A percentile compares a stretch with the other conserved stretches of the same genome.
Conservation (phyloP, 2,888 invertebrate genomes). For the Calameuta filiformis region DNA sequence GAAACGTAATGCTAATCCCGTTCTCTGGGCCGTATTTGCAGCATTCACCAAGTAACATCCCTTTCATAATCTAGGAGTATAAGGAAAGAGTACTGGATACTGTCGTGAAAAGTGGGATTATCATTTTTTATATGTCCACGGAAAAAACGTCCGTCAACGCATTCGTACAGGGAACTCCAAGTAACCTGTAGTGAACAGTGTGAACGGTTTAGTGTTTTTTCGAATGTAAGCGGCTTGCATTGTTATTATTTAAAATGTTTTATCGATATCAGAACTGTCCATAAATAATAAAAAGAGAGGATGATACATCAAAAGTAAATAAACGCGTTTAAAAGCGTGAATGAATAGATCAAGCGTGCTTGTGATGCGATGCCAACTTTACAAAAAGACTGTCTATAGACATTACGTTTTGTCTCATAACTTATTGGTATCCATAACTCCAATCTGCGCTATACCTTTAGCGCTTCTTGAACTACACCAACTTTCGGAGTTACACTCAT, state of each 20-base stretch:
- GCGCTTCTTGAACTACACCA: no score
- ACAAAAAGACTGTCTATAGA: neutral
- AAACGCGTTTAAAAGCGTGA: conserved; percentile 25
- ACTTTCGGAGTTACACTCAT: no score
- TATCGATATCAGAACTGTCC: conserved; percentile 35
- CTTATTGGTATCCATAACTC: neutral
- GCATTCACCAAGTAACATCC: conserved; percentile 93
- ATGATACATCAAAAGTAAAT: conserved; percentile 23
- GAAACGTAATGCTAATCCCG: conserved; percentile 90
- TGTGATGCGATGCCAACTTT: neutral
- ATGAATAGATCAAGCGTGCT: conserved; percentile 23
- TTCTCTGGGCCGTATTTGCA: conserved; percentile 99
- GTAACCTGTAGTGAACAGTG: conserved; percentile 31
- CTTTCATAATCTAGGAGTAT: conserved; percentile 36
- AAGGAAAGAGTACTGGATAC: conserved; percentile 40
- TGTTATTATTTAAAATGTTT: conserved; percentile 44
- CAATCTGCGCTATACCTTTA: neutral
- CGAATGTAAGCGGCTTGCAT: conserved; percentile 31
- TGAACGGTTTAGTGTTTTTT: conserved; percentile 23
- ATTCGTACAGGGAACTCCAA: conserved; percentile 28
- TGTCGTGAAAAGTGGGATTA: conserved; percentile 22
- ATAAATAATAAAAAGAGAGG: conserved; percentile 26
- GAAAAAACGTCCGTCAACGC: no score
- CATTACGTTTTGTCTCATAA: neutral
- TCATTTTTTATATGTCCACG: conserved; percentile 1